A percentile compares a stretch with the other conserved stretches of the same genome.
Evolutionary conservation across 2,113 vertebrate species (phyloP).

Genomic region (Polypterus senegalus): DNA sequence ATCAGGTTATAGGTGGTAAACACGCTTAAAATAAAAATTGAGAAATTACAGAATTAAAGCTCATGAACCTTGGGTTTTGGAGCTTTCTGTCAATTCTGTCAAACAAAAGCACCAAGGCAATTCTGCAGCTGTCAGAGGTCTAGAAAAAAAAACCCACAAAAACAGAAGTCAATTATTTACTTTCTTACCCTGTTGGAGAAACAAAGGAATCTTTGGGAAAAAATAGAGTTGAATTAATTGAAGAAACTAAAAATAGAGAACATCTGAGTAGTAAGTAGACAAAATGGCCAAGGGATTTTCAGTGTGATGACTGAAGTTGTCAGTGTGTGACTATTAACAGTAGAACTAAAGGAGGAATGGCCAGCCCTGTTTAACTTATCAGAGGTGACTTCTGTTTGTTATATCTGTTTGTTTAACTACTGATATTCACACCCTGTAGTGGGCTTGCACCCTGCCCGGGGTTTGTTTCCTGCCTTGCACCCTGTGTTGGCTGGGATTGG

Average conservation of each 20-base stretch:
- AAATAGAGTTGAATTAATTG: constrained; percentile 15
- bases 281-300: constrained; percentile 21
- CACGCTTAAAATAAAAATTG: constrained; percentile 4
- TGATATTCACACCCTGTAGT: no score
- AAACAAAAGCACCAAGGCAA: constrained; percentile 13
- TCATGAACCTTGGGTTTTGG: constrained; percentile 9
- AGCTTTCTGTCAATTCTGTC: constrained; percentile 14
- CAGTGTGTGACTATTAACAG: neutral
- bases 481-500: no score
- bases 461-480: no score
- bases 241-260: constrained; percentile 17
- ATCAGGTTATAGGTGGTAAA: constrained; percentile 11
- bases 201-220: constrained; percentile 14
- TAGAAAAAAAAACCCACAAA: constrained; percentile 12
- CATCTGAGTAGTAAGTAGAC: constrained; percentile 15
- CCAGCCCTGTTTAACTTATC: constrained; percentile 3
- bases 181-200: constrained; percentile 15
- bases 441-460: no score
- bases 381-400: no score
- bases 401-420: no score
- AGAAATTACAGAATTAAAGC: constrained; percentile 7
- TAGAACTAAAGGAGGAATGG: constrained; percentile 9
- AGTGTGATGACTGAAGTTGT: constrained; percentile 8
- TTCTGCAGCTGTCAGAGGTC: neutral
- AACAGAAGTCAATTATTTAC: constrained; percentile 16